phyloP scores from a whole-genome alignment of 2,113 vertebrate genomes.

The Rhynchopsitta pachyrhyncha region DNA sequence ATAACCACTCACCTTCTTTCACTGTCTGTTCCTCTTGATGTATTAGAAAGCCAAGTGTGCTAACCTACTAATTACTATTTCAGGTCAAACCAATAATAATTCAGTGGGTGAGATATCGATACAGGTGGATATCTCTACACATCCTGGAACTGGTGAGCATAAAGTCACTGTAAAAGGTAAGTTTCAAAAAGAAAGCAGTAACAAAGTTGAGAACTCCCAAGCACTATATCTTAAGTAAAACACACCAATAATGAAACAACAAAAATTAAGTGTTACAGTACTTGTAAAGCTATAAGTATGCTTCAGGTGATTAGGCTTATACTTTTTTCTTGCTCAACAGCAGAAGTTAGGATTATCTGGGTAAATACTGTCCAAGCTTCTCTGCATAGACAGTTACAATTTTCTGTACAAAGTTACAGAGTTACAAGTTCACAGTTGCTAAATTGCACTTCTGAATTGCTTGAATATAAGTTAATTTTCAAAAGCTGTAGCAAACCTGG shows the following conservation, averaged over 20 bases:
- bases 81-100: constrained; percentile 81
- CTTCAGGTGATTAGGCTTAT: not conserved
- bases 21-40: not conserved
- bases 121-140: constrained; percentile 90
- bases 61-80: not conserved
- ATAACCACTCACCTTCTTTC: not conserved
- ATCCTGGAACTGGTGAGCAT: constrained; percentile 93
- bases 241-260: not conserved
- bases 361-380: not conserved
- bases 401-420: not conserved
- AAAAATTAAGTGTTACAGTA: not conserved
- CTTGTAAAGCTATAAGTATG: not conserved
- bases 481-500: not conserved
- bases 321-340: not conserved
- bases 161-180: constrained; percentile 96
- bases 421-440: not conserved
- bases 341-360: not conserved
- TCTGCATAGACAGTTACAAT: not conserved
- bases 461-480: not conserved
- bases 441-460: not conserved
- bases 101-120: constrained; percentile 92
- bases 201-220: not conserved
- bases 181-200: not conserved
- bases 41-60: not conserved
- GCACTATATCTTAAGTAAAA: not conserved